phyloP scores from a whole-genome alignment of 2,797 vertebrate species.

The Micromesistius poutassou region DNA sequence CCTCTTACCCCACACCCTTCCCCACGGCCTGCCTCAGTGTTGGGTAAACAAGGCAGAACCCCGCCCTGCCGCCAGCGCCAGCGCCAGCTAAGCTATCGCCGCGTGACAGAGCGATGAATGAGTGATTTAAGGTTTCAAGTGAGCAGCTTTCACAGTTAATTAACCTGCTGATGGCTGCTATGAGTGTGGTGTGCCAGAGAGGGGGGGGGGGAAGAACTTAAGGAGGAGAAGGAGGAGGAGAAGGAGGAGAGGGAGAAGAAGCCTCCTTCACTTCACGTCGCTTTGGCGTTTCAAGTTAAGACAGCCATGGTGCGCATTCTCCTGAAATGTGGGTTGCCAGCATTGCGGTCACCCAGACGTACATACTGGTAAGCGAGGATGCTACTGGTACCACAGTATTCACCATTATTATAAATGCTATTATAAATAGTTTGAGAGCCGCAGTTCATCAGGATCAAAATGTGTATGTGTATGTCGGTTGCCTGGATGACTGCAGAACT shows the following conservation, averaged over 20 bases:
- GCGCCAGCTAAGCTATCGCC: slow-evolving; percentile 58
- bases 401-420: too few relatives aligned
- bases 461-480: too few relatives aligned
- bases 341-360: slow-evolving; percentile 36
- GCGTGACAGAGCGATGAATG: slow-evolving; percentile 74
- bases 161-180: slow-evolving; percentile 70
- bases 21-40: slow-evolving; percentile 7
- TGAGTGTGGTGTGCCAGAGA: slow-evolving; percentile 45
- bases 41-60: not conserved
- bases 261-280: slow-evolving; percentile 49
- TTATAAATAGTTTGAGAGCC: too few relatives aligned
- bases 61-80: slow-evolving; percentile 47
- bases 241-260: slow-evolving; percentile 35
- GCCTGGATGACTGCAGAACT: too few relatives aligned
- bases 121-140: slow-evolving; percentile 78
- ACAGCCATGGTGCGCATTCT: slow-evolving; percentile 38
- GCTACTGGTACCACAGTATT: too few relatives aligned
- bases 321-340: slow-evolving; percentile 39
- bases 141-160: slow-evolving; percentile 78
- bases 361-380: slow-evolving; percentile 23
- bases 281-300: slow-evolving; percentile 59
- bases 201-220: slow-evolving; percentile 43
- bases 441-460: too few relatives aligned
- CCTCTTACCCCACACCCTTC: slow-evolving; percentile 3
- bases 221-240: too few relatives aligned